These are phyloP conservation scores for Discoglossus pictus DNA, from an alignment of 2,797 vertebrate genomes.

Conservation along the genomic window DNA sequence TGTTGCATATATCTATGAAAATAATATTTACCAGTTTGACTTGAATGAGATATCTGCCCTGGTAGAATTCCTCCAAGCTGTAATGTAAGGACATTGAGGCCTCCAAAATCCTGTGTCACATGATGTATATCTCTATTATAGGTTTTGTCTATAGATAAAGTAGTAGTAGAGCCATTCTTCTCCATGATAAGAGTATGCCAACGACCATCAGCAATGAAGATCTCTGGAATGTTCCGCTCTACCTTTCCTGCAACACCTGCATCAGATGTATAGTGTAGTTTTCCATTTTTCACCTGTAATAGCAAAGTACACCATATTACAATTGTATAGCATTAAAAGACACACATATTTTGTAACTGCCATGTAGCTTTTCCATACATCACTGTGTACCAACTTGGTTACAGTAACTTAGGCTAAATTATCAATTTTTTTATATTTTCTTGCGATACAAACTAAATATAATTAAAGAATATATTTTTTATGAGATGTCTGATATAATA, in stretches of 20 bases:
- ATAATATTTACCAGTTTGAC: slow-evolving; percentile 74
- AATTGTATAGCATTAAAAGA: too few species aligned
- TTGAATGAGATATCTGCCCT: slow-evolving; percentile 75
- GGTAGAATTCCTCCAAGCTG: slow-evolving; percentile 88
- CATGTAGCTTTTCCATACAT: too few species aligned
- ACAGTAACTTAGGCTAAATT: too few species aligned
- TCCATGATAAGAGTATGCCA: slow-evolving; percentile 87
- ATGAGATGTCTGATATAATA: too few species aligned
- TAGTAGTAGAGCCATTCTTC: slow-evolving; percentile 81
- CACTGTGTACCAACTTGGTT: too few species aligned
- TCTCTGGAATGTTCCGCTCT: slow-evolving; percentile 84
- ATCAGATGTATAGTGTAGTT: slow-evolving; percentile 89
- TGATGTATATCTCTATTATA: slow-evolving; percentile 77
- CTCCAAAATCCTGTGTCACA: slow-evolving; percentile 90
- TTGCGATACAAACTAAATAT: too few species aligned
- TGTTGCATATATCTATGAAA: background rate
- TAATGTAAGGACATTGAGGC: slow-evolving; percentile 83
- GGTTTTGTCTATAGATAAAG: slow-evolving; percentile 75
- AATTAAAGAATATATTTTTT: too few species aligned
- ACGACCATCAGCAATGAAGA: slow-evolving; percentile 82
- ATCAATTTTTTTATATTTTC: too few species aligned
- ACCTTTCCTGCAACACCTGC: slow-evolving; percentile 90
- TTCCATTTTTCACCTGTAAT: slow-evolving; percentile 87
- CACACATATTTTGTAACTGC: too few species aligned
- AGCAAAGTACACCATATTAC: background rate